Conservation (phyloP, 92 coral and sea anemone genomes). For the Palythoa grandiflora region DNA sequence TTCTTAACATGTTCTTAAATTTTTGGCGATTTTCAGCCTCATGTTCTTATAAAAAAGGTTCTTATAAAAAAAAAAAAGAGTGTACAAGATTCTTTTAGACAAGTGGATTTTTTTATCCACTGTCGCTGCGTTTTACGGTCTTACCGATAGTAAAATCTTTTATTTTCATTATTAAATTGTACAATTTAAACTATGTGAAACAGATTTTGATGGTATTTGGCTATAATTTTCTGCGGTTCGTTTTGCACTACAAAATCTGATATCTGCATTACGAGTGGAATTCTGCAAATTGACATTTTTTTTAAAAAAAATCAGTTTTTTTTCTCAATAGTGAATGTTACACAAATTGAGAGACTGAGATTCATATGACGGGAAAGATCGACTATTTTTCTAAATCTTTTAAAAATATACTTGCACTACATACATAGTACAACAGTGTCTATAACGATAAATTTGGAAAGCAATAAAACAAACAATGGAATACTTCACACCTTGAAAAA, state of each 20-base stretch:
- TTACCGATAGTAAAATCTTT: background rate
- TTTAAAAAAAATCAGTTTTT: background rate
- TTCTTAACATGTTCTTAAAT: too few relatives aligned
- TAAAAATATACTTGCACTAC: background rate
- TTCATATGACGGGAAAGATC: background rate
- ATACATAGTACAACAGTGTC: background rate
- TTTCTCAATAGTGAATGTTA: background rate
- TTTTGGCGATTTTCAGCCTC: too few relatives aligned
- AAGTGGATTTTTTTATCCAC: background rate
- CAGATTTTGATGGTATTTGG: background rate
- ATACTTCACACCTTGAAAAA: constrained; percentile 36
- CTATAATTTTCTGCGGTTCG: background rate
- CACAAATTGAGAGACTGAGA: background rate
- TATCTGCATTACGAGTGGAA: background rate
- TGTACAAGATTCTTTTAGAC: too few relatives aligned
- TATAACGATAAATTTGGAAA: background rate
- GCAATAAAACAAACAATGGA: background rate
- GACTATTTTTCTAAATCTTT: background rate
- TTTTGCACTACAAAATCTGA: background rate
- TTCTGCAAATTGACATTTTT: background rate
- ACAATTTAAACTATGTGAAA: background rate
- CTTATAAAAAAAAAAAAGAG: too few relatives aligned
- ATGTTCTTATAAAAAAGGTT: too few relatives aligned
- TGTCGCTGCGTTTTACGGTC: background rate
- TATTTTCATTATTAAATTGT: background rate